phyloP scores from a whole-genome alignment of 2,113 vertebrate genomes.

The Callocephalon fimbriatum region DNA sequence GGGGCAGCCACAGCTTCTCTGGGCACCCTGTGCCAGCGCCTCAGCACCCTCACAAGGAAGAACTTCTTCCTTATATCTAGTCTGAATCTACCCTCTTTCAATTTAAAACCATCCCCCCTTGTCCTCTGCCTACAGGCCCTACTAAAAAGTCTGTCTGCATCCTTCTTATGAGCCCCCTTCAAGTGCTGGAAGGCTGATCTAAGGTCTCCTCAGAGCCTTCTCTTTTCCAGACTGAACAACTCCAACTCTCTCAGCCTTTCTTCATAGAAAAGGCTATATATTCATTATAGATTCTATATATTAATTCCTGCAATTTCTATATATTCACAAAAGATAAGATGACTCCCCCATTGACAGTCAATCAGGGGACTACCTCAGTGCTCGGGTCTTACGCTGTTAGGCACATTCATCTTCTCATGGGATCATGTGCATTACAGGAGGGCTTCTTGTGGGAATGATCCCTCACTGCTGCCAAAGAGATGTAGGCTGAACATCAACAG shows the following conservation, averaged over 20 bases:
- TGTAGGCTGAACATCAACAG: background rate
- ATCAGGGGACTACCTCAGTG: background rate
- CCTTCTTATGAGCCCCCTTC: background rate
- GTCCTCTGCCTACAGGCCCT: background rate
- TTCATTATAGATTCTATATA: background rate
- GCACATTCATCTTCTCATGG: background rate
- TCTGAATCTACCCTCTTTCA: background rate
- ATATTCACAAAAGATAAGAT: background rate
- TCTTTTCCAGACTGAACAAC: background rate
- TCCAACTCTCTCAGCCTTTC: background rate
- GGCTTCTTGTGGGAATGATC: background rate
- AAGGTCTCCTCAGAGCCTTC: background rate
- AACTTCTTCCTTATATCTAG: background rate
- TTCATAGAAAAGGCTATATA: background rate
- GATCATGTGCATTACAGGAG: background rate
- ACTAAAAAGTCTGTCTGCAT: background rate
- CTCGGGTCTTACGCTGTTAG: fast-evolving
- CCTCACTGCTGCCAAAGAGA: background rate
- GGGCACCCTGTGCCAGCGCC: background rate
- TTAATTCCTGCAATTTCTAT: background rate
- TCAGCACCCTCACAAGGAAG: background rate
- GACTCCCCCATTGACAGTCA: background rate
- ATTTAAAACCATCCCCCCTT: background rate
- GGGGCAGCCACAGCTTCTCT: background rate
- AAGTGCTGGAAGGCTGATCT: background rate